Conservation (phyloP, 2,797 vertebrate species). For the Lerista edwardsae region DNA sequence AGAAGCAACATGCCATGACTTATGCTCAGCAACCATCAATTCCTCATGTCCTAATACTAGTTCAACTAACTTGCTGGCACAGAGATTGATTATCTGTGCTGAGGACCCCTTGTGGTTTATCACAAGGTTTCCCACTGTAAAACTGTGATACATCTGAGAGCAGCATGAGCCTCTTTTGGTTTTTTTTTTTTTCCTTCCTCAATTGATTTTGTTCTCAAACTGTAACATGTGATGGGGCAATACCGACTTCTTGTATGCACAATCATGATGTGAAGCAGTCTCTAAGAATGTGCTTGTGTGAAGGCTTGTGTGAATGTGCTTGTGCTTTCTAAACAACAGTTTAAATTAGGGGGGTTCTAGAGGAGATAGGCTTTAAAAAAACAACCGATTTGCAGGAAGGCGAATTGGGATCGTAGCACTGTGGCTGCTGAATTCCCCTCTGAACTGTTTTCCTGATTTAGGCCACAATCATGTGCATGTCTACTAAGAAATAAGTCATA, state of each 20-base stretch:
- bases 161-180: neutral
- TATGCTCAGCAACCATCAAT: too few species aligned
- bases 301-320: too few species aligned
- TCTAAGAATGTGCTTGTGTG: neutral
- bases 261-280: neutral
- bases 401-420: too few species aligned
- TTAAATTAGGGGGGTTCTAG: neutral
- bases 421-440: too few species aligned
- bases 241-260: too few species aligned
- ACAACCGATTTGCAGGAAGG: too few species aligned
- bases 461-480: too few species aligned
- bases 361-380: too few species aligned
- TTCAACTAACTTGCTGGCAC: too few species aligned
- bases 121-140: neutral
- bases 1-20: neutral
- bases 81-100: neutral
- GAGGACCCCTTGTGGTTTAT: slow-evolving; percentile 1
- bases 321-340: neutral
- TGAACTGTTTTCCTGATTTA: too few species aligned
- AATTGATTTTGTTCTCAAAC: neutral
- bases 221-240: neutral
- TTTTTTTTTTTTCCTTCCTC: neutral
- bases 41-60: neutral
- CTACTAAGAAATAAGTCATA: too few species aligned
- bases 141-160: neutral